Base-by-base conservation (phyloP, 2,888 invertebrate species). In the Sericinus montela region DNA sequence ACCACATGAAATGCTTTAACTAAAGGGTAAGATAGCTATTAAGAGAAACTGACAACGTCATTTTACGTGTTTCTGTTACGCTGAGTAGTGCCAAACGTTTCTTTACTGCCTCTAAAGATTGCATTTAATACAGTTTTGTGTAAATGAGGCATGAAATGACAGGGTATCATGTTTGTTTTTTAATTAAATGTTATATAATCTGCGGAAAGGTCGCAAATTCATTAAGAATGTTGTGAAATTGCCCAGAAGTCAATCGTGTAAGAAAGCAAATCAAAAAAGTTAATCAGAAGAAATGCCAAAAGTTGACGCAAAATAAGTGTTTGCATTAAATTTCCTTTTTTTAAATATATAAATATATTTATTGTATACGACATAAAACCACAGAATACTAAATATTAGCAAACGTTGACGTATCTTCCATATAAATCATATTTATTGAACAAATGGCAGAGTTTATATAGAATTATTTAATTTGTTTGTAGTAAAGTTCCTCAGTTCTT, bases 1-100 rank as follows among this genome's bases (percentile, higher is more conserved):
- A 69, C n/a, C 77, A 84, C 78, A 77, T 75, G 71, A 73, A 67
- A 84, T 80, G 87, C 87, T 88, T 88, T 88, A 88, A 88, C 78
- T 87, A 88, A 71, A 78, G 62, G 75, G 57, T 86, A 87, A 87
- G 85, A 78, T 82, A 84, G 81, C 32, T 32, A 63, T 52, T 68
- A 64, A 80, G 80, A 73, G 73, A 65, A 63, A 59, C 53, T 57
- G 37, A 59, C 25, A 56, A 11, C n/a, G 47, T 54, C 40, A 51
- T 51, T 52, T 59, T 54, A 32, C 1, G n/a, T 64, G 65, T 57
- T 55, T 65, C 72, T 59, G 57, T 66, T 76, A 32, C 6, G 32
- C 32, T 32, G 32, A 75, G 79, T 82, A 81, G 80, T 79, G 80
- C 77, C 80, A 69, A 57, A 46, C 45, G 32, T 52, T 63, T 54